Base-by-base conservation (phyloP, 2,797 vertebrate species). In the Artibeus jamaicensis region DNA sequence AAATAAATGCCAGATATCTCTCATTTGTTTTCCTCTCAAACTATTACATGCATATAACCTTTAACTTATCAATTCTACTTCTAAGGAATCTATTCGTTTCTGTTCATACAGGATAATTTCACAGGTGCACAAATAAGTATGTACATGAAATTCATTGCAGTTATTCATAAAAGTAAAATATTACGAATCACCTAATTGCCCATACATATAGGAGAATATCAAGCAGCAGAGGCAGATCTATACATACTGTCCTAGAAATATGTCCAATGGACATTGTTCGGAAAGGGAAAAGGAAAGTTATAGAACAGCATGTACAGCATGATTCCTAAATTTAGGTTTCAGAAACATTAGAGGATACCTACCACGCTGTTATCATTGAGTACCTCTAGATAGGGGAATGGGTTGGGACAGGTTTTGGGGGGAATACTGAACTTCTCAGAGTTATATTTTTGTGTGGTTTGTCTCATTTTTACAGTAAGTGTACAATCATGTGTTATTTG, bases 381-480 rank as follows among this genome's bases (percentile, higher is more conserved):
- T n/a, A 50, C 12, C 4, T 89, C 53, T 94, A 55, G 44, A 94
- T 42, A 93, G 50, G 18, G 22, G 6, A 65, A 76, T 53, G 6
- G 50, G 26, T 73, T 89, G 7, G 48, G 21, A n/a, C 29, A 91
- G 10, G n/a, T 50, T 50, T 1, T 1, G 19, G 6, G 42, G 21
- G 79, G 2, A 71, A 90, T 29, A 92, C n/a, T 73, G 21, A 9
- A 42, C 10, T 92, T 79, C 77, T 44, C 11, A 70, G 73, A 77
- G 86, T 87, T 90, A 93, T 55, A 82, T 2, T 74, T 85, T 39
- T 87, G 14, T 44, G 65, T 65, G 6, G 26, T 88, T 89, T 86
- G 76, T 71, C 85, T 88, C 16, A 62, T 85, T 95, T 95, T 87
- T 79, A 81, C 3, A 93, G 12, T 73, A 97, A 94, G 42, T 5